phyloP scores from a whole-genome alignment of 2,888 invertebrate genomes.

The Icerya purchasi region DNA sequence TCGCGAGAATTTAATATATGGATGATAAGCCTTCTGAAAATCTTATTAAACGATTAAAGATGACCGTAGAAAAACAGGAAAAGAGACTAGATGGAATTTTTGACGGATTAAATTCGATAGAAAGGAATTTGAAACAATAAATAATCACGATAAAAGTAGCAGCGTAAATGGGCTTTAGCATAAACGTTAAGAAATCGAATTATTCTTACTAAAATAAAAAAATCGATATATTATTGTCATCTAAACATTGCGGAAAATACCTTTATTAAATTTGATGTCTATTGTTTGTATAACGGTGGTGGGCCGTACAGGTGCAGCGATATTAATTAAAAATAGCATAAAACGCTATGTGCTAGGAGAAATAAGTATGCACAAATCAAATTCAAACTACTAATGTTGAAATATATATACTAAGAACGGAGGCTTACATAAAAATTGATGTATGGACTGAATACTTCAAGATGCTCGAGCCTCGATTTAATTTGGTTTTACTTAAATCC shows the following conservation, averaged over 20 bases:
- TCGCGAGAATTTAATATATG: background rate
- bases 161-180: background rate
- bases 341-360: background rate
- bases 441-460: too few relatives aligned
- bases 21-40: background rate
- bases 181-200: background rate
- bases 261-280: background rate
- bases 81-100: background rate
- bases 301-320: background rate
- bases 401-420: background rate
- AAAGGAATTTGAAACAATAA: background rate
- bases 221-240: background rate
- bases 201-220: background rate
- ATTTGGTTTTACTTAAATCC: too few relatives aligned
- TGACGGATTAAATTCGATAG: background rate
- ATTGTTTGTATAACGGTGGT: too few relatives aligned
- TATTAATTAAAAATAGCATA: background rate
- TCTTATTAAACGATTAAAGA: background rate
- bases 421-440: too few relatives aligned
- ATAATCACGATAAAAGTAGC: background rate
- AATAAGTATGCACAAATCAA: background rate
- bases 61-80: background rate
- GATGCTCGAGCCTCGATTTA: too few relatives aligned
- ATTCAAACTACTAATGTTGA: background rate
- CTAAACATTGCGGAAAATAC: too few relatives aligned